A percentile compares a stretch with the other conserved stretches of the same genome.
These are phyloP conservation scores for Pelodytes ibericus DNA, from an alignment of 2,797 vertebrate species.

Conservation along the genomic window DNA sequence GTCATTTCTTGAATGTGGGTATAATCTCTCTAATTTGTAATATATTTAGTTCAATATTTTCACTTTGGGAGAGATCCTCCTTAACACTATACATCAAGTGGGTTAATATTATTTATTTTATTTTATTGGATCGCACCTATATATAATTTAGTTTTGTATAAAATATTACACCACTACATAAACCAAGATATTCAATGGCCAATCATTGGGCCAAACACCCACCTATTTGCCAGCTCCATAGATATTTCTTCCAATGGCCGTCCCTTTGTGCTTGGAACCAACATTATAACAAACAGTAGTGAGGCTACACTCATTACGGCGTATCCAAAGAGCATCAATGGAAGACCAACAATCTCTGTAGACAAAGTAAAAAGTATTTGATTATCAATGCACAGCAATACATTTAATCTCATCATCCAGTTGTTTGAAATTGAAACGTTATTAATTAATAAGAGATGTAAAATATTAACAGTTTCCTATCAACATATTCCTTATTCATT, in stretches of 20 bases:
- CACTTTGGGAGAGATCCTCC: too few species aligned
- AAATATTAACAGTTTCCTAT: background rate
- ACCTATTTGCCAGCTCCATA: conserved; percentile 86
- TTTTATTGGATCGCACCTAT: too few species aligned
- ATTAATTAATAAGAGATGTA: background rate
- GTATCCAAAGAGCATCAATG: conserved; percentile 88
- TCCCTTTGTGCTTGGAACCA: conserved; percentile 91
- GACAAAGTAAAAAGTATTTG: conserved; percentile 48
- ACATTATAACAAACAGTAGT: conserved; percentile 85
- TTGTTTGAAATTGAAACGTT: background rate
- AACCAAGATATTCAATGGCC: too few species aligned
- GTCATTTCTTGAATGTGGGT: too few species aligned
- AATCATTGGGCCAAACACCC: too few species aligned
- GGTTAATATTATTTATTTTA: too few species aligned
- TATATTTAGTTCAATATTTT: too few species aligned
- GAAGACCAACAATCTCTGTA: conserved; percentile 85
- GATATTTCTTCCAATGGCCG: conserved; percentile 93
- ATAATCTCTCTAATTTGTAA: too few species aligned
- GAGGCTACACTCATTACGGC: conserved; percentile 85
- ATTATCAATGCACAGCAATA: background rate
- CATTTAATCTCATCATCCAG: background rate
- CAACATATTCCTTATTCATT: background rate
- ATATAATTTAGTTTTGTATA: too few species aligned
- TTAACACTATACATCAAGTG: too few species aligned
- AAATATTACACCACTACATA: too few species aligned